phyloP scores from a whole-genome alignment of 2,113 vertebrate species.

The Alethe castanea region DNA sequence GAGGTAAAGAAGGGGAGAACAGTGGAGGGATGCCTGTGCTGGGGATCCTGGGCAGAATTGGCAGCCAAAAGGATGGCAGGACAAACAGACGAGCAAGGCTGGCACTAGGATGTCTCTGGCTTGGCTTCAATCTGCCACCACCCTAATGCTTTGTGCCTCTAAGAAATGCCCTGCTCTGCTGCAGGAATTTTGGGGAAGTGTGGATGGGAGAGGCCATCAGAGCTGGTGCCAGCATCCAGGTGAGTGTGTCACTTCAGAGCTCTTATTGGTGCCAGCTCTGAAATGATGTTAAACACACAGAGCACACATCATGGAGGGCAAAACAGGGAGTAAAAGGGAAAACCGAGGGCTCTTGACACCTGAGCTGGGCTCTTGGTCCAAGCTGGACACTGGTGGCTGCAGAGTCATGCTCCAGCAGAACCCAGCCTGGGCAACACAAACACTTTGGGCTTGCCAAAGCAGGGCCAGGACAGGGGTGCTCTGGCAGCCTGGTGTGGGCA shows the following conservation, averaged over 20 bases:
- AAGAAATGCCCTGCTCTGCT: background rate
- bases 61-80: background rate
- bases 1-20: background rate
- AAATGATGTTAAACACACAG: background rate
- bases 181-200: background rate
- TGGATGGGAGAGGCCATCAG: background rate
- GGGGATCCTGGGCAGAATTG: background rate
- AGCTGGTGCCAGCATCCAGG: fast-evolving
- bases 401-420: background rate
- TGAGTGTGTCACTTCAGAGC: background rate
- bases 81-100: fast-evolving
- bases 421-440: background rate
- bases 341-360: background rate
- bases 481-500: background rate
- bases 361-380: background rate
- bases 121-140: background rate
- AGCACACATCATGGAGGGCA: fast-evolving
- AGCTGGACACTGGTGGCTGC: background rate
- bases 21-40: fast-evolving
- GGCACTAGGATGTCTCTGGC: background rate
- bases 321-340: background rate
- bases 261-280: background rate
- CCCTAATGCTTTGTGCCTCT: background rate
- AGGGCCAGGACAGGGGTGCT: background rate
- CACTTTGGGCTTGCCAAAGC: background rate